phyloP scores from a whole-genome alignment of 2,888 invertebrate species.

The Gandaritis pyraliata region DNA sequence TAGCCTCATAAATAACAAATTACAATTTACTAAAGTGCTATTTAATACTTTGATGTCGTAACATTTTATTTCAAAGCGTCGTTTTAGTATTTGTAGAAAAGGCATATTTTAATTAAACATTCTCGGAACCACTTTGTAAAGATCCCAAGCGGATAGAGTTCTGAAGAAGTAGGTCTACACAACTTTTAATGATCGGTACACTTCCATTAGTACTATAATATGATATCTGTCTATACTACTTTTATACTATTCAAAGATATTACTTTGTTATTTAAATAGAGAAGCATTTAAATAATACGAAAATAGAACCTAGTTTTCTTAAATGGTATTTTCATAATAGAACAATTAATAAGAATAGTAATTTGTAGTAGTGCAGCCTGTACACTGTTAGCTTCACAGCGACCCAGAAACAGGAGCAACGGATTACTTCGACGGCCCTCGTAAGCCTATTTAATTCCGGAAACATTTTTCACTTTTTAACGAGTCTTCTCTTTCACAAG shows the following conservation, averaged over 20 bases:
- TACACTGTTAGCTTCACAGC: conserved; percentile 79
- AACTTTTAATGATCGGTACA: conserved; percentile 33
- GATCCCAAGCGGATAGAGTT: conserved; percentile 61
- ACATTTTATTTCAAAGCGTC: conserved; percentile 18
- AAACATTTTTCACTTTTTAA: conserved; percentile 54
- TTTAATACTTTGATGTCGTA: conserved; percentile 20
- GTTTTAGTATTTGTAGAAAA: conserved; percentile 12
- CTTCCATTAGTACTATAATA: conserved; percentile 8
- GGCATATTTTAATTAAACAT: conserved; percentile 28
- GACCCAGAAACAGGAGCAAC: conserved; percentile 78
- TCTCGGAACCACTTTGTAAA: conserved; percentile 50
- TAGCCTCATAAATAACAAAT: conserved; percentile 31
- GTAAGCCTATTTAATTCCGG: conserved; percentile 56
- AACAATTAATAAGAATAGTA: conserved; percentile 11
- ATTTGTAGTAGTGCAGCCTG: conserved; percentile 61
- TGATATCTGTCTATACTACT: not conserved
- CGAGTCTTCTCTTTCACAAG: conserved; percentile 40
- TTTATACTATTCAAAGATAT: conserved; percentile 17
- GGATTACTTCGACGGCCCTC: conserved; percentile 73
- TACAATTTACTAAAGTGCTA: conserved; percentile 58
- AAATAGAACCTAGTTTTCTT: conserved; percentile 2
- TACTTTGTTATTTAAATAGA: conserved; percentile 16
- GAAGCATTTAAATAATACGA: conserved; percentile 6
- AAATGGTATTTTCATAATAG: conserved; percentile 11
- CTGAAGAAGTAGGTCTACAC: conserved; percentile 31